Base-by-base conservation (phyloP, 2,888 invertebrate species). In the Oegoconia quadripuncta region DNA sequence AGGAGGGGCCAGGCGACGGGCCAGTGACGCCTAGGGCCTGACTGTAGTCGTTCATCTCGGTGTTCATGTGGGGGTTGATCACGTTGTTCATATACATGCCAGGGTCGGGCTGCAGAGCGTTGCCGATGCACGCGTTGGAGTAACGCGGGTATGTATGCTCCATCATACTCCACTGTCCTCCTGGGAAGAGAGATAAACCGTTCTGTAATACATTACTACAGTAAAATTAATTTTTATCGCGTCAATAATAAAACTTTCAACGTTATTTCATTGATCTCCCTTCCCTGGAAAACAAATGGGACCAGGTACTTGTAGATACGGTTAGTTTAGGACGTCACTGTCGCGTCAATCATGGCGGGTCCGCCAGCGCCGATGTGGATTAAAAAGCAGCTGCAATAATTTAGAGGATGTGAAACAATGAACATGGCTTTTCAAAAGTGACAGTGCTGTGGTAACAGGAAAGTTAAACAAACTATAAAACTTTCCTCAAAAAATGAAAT, bases 111-210 rank as follows among this genome's bases (percentile, higher is more conserved):
- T 89, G 82, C 69, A 90, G 81, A 1, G 13, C 79, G 62, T 82
- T 76, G 70, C 91, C 91, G 79, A 91, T 89, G 74, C 92, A 90
- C 65, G 92, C 83, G 75, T 89, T 89, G 74, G 91, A 89, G 88
- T 92, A 93, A 75, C 93, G 91, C 74, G 93, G 90, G 83, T 93
- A 93, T 72, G 91, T 90, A 82, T 93, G 92, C 89, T 94, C 94
- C 91, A 94, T 91, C 89, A 94, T 92, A 83, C 92, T 92, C 94
- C 94, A 94, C 88, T 93, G 94, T 88, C 93, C 91, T 90, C 93
- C 94, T 94, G 92, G 90, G 91, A 90, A 88, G 86, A 87, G 86
- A 88, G 87, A 86, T 84, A 88, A 89, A 90, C 79, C 84, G 71
- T 70, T 74, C 72, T 73, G 70, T 70, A 75, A 67, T 67, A 71